Evolutionary conservation across 2,797 vertebrate genomes (phyloP), one percentile per base, ranked within the genome.

Genomic region (Syngnathus acus): DNA sequence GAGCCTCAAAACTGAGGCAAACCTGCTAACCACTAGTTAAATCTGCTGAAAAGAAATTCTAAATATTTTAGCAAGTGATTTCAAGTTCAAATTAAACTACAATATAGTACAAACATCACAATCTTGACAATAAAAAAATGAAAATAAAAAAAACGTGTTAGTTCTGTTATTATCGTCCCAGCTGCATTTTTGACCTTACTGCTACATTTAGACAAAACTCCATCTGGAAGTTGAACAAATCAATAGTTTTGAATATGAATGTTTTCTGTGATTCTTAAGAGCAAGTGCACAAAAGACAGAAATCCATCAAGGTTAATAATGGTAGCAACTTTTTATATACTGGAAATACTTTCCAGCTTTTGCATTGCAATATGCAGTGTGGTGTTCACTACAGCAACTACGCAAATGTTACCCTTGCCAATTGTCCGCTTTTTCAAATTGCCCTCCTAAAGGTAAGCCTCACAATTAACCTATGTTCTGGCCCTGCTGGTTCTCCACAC

Each of bases 391-490:
- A 9, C 32, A 16, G 1, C 38, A 58, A 16, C 55, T 32, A 32
- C 16, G 17, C 32, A 53, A 53, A 53, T 53, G 9, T 53, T 16
- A 37, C 55, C 32, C 26, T 58, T 38, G 26, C 55, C 32, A 62
- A 43, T 23, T 72, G 74, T 73, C 78, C 68, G 69, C 32, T 61
- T 45, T 26, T 73, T 68, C 66, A 73, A 79, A 82, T 76, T 78
- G 66, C 76, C 62, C 65, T 59, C 68, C 64, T 79, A 77, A 82
- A 73, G 78, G 76, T 40, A 39, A 74, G 62, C 68, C 67, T 80
- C 66, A 79, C 21, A 81, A 88, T 88, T 70, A 88, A 79, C 78
- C 80, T 74, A 77, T 59, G 68, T 67, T 73, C 48, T 47, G 65
- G 67, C 42, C 38, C 76, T 68, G n/a, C 65, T 60, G 72, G 62